These are phyloP conservation scores for Brachyalestes nurse DNA, from an alignment of 2,797 vertebrate genomes.

Conservation along the genomic window DNA sequence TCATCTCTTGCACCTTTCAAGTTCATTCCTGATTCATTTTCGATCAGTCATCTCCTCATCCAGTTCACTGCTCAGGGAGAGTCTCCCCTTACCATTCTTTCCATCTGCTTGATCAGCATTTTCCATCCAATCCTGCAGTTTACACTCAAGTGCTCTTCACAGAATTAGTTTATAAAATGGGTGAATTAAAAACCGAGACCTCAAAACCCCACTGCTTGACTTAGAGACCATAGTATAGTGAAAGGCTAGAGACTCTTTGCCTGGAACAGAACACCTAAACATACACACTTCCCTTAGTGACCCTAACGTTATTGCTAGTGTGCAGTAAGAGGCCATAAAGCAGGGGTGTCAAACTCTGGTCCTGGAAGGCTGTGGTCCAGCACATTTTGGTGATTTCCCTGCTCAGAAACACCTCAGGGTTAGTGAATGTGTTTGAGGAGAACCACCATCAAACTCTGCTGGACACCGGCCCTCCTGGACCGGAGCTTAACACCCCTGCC, in stretches of 20 bases:
- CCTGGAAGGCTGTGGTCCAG: too few species aligned
- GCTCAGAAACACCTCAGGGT: too few species aligned
- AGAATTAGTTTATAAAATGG: too few species aligned
- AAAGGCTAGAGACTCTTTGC: slow-evolving; percentile 30
- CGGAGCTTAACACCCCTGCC: too few species aligned
- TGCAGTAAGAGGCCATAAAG: slow-evolving; percentile 18
- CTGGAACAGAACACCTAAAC: slow-evolving; percentile 26
- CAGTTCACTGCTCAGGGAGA: neutral
- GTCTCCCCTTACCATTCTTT: neutral
- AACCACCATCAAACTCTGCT: too few species aligned
- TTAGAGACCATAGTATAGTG: neutral
- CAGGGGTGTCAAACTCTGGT: too few species aligned
- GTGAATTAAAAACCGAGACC: neutral
- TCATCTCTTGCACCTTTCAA: slow-evolving; percentile 40
- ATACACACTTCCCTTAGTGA: slow-evolving; percentile 15
- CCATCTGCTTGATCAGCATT: neutral
- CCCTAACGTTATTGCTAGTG: neutral
- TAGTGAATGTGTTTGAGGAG: too few species aligned
- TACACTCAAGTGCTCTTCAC: neutral
- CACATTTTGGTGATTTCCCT: too few species aligned
- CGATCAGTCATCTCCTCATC: neutral
- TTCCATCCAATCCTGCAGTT: neutral
- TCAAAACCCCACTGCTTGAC: neutral
- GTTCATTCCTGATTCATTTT: slow-evolving; percentile 17
- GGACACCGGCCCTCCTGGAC: too few species aligned